Conservation (phyloP, 2,113 vertebrate species). For the Sinocyclocheilus anophthalmus region DNA sequence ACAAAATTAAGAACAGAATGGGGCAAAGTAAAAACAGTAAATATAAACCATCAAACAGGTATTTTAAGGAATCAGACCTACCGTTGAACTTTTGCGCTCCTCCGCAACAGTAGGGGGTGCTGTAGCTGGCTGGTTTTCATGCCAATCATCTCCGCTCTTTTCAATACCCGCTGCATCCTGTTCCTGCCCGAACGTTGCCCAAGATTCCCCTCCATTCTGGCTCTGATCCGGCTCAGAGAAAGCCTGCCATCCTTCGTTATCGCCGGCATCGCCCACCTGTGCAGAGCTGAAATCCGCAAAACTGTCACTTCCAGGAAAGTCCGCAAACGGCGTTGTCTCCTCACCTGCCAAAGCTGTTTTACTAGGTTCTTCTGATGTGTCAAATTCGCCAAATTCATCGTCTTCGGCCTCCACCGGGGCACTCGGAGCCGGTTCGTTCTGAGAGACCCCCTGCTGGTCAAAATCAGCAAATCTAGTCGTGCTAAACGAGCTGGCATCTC, state of each 20-base stretch:
- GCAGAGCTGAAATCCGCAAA: constrained; percentile 92
- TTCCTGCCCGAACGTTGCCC: constrained; percentile 87
- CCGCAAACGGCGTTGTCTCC: constrained; percentile 51
- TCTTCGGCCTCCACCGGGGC: constrained; percentile 55
- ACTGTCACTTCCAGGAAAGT: constrained; percentile 83
- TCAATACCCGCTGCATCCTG: constrained; percentile 60
- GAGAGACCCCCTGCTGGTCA: constrained; percentile 62
- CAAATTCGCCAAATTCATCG: constrained; percentile 85
- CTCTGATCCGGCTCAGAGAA: constrained; percentile 74
- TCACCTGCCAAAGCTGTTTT: background rate
- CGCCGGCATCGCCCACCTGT: constrained; percentile 33
- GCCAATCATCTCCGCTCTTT: constrained; percentile 72
- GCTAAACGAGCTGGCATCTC: constrained; percentile 69
- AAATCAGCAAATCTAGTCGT: constrained; percentile 72
- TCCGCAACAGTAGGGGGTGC: constrained; percentile 60
- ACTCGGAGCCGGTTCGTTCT: background rate
- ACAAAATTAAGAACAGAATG: background rate
- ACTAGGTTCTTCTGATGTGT: constrained; percentile 68
- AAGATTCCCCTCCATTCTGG: constrained; percentile 77
- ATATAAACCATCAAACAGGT: too few relatives aligned
- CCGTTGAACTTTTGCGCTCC: constrained; percentile 61
- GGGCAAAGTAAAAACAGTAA: too few relatives aligned
- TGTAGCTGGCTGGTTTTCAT: constrained; percentile 72
- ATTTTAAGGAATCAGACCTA: constrained; percentile 51
- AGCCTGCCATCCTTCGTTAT: constrained; percentile 83